These are phyloP conservation scores for Macaria notata DNA, from an alignment of 2,888 invertebrate genomes.

Conservation along the genomic window DNA sequence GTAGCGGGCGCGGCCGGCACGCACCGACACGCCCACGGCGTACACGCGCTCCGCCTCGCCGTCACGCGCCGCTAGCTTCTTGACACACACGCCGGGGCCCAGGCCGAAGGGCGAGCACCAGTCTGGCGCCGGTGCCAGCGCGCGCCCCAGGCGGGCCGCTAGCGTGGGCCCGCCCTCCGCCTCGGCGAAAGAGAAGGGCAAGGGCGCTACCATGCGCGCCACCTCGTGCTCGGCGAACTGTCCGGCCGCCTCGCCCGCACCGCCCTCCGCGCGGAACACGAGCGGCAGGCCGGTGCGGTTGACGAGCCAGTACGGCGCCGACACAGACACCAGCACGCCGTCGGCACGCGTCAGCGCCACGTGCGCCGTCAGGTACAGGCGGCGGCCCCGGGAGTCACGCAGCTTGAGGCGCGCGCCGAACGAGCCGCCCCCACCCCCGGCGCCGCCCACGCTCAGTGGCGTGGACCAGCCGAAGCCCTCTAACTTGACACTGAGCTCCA, in stretches of 20 bases:
- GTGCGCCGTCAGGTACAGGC: conserved; percentile 88
- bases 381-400: conserved; percentile 87
- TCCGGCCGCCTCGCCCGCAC: conserved; percentile 89
- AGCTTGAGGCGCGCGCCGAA: conserved; percentile 88
- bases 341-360: conserved; percentile 69
- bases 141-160: conserved; percentile 89
- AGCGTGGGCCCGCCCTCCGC: conserved; percentile 91
- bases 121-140: conserved; percentile 74
- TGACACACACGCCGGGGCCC: conserved; percentile 89
- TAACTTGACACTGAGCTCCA: conserved; percentile 89
- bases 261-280: conserved; percentile 95
- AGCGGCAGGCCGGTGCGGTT: conserved; percentile 98
- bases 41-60: conserved; percentile 84
- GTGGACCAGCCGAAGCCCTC: conserved; percentile 92
- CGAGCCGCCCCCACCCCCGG: conserved; percentile 75
- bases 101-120: conserved; percentile 95
- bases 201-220: conserved; percentile 94
- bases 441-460: conserved; percentile 82
- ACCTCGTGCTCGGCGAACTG: conserved; percentile 97
- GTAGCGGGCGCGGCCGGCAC: conserved; percentile 94
- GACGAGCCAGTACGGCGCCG: conserved; percentile 96
- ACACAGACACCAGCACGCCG: conserved; percentile 85
- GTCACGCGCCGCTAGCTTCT: conserved; percentile 77
- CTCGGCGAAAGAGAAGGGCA: conserved; percentile 96
- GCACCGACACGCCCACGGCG: conserved; percentile 94